These are phyloP conservation scores for Neoitamus cyanurus DNA, from an alignment of 2,888 invertebrate genomes.

Conservation along the genomic window DNA sequence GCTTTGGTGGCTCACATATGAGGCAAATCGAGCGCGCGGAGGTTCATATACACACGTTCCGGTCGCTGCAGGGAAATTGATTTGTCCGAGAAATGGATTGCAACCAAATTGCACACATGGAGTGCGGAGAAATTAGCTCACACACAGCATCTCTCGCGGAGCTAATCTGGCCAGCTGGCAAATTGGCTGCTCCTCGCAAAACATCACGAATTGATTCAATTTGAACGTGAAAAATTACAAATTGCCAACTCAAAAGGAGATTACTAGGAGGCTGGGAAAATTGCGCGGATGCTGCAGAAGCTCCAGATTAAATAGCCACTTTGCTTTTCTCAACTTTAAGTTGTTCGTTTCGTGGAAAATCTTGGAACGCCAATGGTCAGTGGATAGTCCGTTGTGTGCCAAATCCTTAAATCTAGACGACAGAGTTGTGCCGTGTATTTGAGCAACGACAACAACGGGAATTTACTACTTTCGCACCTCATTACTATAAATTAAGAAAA, in stretches of 20 bases:
- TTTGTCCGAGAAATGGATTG: conserved; percentile 13
- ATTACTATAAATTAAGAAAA: neutral
- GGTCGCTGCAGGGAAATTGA: neutral
- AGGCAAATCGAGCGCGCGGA: neutral
- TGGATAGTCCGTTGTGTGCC: neutral
- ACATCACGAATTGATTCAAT: conserved; percentile 24
- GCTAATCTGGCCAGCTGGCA: neutral
- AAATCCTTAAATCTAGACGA: neutral
- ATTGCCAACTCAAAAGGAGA: neutral
- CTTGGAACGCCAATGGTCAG: neutral
- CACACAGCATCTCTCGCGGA: neutral
- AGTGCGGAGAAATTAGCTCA: conserved; percentile 16
- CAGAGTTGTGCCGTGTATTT: neutral
- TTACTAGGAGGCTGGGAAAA: neutral
- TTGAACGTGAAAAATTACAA: conserved; percentile 28
- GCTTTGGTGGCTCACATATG: neutral
- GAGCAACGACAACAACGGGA: neutral
- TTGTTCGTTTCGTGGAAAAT: neutral
- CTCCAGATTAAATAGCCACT: neutral
- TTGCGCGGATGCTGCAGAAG: neutral
- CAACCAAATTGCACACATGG: conserved; percentile 7
- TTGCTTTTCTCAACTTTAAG: neutral
- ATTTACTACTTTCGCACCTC: neutral
- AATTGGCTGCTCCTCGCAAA: conserved; percentile 13
- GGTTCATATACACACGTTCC: neutral